Conservation (phyloP, 2,113 vertebrate genomes). For the Motacilla tschutschensis region DNA sequence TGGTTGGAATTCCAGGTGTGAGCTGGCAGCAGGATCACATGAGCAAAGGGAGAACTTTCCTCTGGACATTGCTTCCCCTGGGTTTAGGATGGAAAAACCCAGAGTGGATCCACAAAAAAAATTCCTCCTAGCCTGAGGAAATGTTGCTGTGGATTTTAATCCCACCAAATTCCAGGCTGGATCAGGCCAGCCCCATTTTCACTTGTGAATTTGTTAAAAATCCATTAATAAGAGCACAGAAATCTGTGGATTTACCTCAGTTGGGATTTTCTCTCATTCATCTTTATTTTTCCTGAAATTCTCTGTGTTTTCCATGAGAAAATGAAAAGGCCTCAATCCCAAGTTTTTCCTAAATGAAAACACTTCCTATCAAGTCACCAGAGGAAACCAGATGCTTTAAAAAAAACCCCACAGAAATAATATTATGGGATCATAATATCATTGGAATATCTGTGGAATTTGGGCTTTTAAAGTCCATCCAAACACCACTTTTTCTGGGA, state of each 20-base stretch:
- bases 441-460: not conserved
- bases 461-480: not conserved
- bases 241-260: not conserved
- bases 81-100: not conserved
- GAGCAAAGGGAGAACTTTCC: not conserved
- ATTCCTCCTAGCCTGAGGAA: not conserved
- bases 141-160: rapidly evolving
- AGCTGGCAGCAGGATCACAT: not conserved
- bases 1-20: not conserved
- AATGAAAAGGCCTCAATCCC: not conserved
- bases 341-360: not conserved
- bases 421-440: not conserved
- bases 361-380: not conserved
- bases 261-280: not conserved
- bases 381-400: not conserved
- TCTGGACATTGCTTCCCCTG: not conserved
- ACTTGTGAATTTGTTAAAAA: not conserved
- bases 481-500: not conserved
- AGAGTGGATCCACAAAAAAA: not conserved
- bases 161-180: not conserved
- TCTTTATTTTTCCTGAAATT: not conserved
- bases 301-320: not conserved
- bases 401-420: not conserved
- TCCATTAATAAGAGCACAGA: not conserved
- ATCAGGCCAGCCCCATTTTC: not conserved